These are phyloP conservation scores for Scaptomyza flava DNA, from an alignment of 2,888 invertebrate species.

Conservation along the genomic window DNA sequence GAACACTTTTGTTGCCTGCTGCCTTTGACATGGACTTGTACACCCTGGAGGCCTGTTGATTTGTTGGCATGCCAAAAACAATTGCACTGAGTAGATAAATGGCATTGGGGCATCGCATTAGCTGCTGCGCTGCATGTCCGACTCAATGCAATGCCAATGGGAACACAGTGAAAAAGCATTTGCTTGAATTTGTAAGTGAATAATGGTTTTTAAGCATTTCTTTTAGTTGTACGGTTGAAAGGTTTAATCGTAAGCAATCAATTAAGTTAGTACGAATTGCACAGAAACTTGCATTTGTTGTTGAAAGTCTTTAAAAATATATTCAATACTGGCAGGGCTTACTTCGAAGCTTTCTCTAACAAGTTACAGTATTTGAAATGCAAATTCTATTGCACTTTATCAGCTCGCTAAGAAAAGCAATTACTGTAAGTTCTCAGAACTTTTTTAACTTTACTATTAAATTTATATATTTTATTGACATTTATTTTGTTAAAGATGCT, in stretches of 20 bases:
- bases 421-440: not conserved
- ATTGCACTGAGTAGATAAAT: conserved; percentile 68
- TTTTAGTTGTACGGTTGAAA: not conserved
- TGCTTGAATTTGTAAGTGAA: conserved; percentile 29
- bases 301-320: not conserved
- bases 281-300: not conserved
- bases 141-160: conserved; percentile 4
- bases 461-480: not conserved
- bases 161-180: conserved; percentile 22
- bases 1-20: conserved; percentile 44
- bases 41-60: conserved; percentile 68
- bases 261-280: not conserved
- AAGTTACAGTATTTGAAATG: too few species aligned
- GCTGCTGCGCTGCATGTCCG: conserved; percentile 25
- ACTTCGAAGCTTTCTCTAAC: not conserved
- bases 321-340: not conserved
- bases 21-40: conserved; percentile 56
- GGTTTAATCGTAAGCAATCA: not conserved
- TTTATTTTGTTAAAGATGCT: conserved; percentile 2
- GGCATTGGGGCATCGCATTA: conserved; percentile 51
- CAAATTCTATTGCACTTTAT: not conserved
- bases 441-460: not conserved
- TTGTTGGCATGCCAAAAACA: conserved; percentile 64
- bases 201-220: conserved; percentile 5
- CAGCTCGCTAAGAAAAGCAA: not conserved